Base-by-base conservation (phyloP, 1,140 invertebrate genomes). In the Uloborus diversus region DNA sequence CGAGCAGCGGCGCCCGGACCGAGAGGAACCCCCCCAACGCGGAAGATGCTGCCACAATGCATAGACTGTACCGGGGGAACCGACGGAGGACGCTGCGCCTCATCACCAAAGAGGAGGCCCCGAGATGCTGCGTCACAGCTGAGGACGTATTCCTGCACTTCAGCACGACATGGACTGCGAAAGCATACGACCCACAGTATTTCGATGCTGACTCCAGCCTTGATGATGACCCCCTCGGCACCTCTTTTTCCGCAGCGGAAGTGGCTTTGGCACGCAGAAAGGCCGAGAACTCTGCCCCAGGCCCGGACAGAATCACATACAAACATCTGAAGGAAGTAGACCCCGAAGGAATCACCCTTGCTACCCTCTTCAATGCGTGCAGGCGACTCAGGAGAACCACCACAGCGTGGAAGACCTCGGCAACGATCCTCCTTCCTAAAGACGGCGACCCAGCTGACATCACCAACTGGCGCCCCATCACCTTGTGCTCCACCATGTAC, bases 341-440 rank as follows among this genome's bases (percentile, higher is more conserved):
- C 47, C 81, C 81, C 5, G 32, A 32, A 11, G 51, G 2, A 4
- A 25, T 7, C 4, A 7, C 61, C 20, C 37, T 80, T 3, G 32
- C 59, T 17, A 14, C 1, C 30, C 32, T 76, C 7, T 81, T 51
- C 25, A 75, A 81, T 25, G 25, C 13, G 3, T 61, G 56, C 27
- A 37, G 62, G 7, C 4, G 14, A 1, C 7, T 28, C 20, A 25
- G 49, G 4, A 17, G 28, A 1, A 42, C 57, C 4, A 68, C 79
- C 2, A 11, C 2, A 1, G 1, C 2, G 3, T 82, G 81, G 81
- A 84, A 83, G 30, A 23, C 13, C 0, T 75, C 81, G 35, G 35
- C 47, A 4, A 69, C 66, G 1, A 82, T 83, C 11, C 81, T 83
- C 0, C 68, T 85, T 11, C 82, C n/a, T 42, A 68, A 68, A 17